Conservation (phyloP, 2,888 invertebrate species). For the Heliconius hortense region DNA sequence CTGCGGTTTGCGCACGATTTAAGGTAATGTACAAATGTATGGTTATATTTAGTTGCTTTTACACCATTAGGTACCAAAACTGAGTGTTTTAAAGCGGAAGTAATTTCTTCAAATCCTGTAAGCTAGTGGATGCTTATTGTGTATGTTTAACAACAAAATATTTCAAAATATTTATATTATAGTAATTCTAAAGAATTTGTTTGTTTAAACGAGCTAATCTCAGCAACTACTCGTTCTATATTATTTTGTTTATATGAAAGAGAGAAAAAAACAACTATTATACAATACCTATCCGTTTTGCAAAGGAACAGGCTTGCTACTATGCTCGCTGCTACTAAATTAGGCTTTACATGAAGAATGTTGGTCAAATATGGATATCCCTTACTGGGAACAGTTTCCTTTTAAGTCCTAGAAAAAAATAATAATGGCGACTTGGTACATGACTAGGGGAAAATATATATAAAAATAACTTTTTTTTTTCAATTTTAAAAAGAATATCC, state of each 20-base stretch:
- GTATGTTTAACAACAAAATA: background rate
- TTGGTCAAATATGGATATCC: conserved; percentile 3
- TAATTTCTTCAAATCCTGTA: background rate
- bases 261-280: background rate
- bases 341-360: background rate
- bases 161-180: no score
- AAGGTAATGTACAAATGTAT: conserved; percentile 21
- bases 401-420: conserved; percentile 12
- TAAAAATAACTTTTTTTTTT: background rate
- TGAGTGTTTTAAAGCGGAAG: background rate
- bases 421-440: background rate
- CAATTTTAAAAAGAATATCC: background rate
- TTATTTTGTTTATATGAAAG: background rate
- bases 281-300: background rate
- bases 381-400: conserved; percentile 11
- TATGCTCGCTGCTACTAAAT: background rate
- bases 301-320: background rate
- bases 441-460: background rate
- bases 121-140: background rate
- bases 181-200: no score
- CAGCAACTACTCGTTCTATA: background rate
- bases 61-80: background rate
- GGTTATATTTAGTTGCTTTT: conserved; percentile 14
- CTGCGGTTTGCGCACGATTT: conserved; percentile 24
- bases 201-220: background rate